These are phyloP conservation scores for Scatophagus argus DNA, from an alignment of 2,113 vertebrate genomes.

Conservation along the genomic window DNA sequence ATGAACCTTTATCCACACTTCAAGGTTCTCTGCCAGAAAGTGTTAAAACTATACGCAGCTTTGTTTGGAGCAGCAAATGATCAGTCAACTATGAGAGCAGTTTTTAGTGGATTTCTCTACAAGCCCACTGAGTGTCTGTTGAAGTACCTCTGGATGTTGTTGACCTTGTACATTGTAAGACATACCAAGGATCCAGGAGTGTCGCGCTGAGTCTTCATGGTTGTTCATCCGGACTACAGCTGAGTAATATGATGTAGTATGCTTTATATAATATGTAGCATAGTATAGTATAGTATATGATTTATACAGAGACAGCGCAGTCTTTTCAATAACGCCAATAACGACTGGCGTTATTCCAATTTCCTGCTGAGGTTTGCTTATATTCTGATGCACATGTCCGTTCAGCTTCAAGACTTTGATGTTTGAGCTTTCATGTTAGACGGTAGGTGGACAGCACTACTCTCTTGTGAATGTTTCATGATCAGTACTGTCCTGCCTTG, in stretches of 20 bases:
- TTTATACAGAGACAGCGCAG: constrained; percentile 48
- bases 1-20: constrained; percentile 24
- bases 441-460: constrained; percentile 11
- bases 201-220: not conserved
- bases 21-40: constrained; percentile 10
- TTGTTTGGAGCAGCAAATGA: not conserved
- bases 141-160: not conserved
- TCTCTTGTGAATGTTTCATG: constrained; percentile 34
- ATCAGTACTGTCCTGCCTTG: constrained; percentile 30
- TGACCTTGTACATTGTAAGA: constrained; percentile 28
- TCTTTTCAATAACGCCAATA: too few relatives aligned
- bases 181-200: not conserved
- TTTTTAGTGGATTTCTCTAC: constrained; percentile 20
- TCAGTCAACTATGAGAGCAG: constrained; percentile 6
- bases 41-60: constrained; percentile 12
- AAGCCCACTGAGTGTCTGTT: constrained; percentile 3
- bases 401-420: constrained; percentile 53
- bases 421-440: constrained; percentile 43
- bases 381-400: constrained; percentile 51
- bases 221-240: not conserved
- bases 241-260: not conserved
- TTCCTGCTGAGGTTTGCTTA: constrained; percentile 30
- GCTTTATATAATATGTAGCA: too few relatives aligned
- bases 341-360: constrained; percentile 50
- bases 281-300: too few relatives aligned